Conservation (phyloP, 1,140 invertebrate species). For the Bombus affinis region DNA sequence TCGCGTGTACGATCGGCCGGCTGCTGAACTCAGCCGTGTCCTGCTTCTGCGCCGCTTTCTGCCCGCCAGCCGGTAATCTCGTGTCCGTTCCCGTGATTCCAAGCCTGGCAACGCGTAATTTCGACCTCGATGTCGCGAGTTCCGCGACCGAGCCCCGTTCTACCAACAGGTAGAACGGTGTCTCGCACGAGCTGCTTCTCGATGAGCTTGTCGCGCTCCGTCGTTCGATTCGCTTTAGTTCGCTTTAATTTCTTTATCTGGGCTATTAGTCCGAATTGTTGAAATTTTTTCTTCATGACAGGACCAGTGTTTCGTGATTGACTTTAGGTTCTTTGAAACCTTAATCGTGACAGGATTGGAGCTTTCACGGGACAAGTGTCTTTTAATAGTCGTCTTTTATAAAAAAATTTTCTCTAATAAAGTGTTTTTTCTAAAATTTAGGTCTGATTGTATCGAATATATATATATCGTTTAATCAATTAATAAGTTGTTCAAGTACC, state of each 20-base stretch:
- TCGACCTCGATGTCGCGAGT: conserved; percentile 17
- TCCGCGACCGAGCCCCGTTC: conserved; percentile 17
- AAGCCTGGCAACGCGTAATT: conserved; percentile 40
- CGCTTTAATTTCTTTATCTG: background rate
- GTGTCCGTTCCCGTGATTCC: conserved; percentile 32
- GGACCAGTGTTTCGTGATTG: no score
- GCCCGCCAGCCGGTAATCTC: conserved; percentile 39
- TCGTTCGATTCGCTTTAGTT: background rate
- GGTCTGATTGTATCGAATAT: no score
- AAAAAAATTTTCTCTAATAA: no score
- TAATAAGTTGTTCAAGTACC: background rate
- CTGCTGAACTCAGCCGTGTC: conserved; percentile 48
- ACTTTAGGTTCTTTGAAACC: no score
- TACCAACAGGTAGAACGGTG: background rate
- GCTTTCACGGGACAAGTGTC: no score
- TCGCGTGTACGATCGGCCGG: conserved; percentile 33
- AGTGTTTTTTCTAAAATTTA: no score
- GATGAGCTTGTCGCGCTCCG: background rate
- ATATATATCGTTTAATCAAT: no score
- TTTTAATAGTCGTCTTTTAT: no score
- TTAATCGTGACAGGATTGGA: no score
- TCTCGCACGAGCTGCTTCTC: conserved; percentile 29
- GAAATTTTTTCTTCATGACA: no score
- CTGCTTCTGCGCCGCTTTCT: conserved; percentile 27
- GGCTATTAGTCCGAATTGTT: no score